These are phyloP conservation scores for Trichoplusia ni DNA, from an alignment of 1,140 invertebrate genomes.

Conservation along the genomic window DNA sequence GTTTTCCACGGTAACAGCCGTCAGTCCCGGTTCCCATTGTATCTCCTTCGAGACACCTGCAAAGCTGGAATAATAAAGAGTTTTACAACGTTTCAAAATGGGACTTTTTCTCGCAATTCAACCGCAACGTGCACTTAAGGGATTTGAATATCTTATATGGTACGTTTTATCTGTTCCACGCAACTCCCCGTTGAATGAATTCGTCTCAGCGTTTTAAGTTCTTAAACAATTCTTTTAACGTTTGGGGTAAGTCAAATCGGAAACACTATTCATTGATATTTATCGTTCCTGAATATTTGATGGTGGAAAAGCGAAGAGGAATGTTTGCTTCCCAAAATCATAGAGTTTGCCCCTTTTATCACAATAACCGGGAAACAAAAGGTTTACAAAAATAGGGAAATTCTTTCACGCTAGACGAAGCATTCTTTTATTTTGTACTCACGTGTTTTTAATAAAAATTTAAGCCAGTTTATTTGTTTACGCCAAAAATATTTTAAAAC, in stretches of 20 bases:
- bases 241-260: slow-evolving; percentile 42
- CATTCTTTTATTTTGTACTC: no score
- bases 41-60: slow-evolving; percentile 69
- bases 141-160: slow-evolving; percentile 80
- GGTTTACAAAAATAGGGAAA: no score
- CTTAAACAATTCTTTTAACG: slow-evolving; percentile 59
- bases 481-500: no score
- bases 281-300: slow-evolving; percentile 30
- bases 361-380: no score
- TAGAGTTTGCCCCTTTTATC: no score
- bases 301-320: background rate
- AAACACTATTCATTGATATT: slow-evolving; percentile 24
- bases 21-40: slow-evolving; percentile 56
- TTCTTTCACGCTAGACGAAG: no score
- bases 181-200: slow-evolving; percentile 61
- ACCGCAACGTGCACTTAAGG: slow-evolving; percentile 79
- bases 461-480: no score
- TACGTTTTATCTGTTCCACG: slow-evolving; percentile 74
- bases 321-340: no score
- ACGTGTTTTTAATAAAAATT: no score
- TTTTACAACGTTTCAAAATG: slow-evolving; percentile 79
- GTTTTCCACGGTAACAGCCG: slow-evolving; percentile 42
- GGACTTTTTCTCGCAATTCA: slow-evolving; percentile 79
- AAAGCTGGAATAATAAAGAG: slow-evolving; percentile 79
- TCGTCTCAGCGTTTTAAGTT: slow-evolving; percentile 63